A percentile compares a stretch with the other conserved stretches of the same genome.
phyloP scores from a whole-genome alignment of 2,888 invertebrate genomes.

The Sinodicranocentrus sp. region DNA sequence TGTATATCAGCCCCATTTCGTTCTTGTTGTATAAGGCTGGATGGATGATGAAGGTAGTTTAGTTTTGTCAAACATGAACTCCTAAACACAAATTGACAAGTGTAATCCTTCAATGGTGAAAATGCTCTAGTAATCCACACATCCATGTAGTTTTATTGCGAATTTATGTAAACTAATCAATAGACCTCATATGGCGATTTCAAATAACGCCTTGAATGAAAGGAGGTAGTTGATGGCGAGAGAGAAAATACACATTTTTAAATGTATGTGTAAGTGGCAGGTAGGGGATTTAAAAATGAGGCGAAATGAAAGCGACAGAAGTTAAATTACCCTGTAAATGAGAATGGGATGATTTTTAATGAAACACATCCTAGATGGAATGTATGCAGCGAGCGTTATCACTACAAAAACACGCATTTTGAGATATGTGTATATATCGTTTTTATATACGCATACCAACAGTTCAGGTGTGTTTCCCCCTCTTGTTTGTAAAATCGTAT shows the following conservation, averaged over 20 bases:
- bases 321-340: conserved; percentile 64
- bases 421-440: background rate
- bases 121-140: background rate
- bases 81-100: background rate
- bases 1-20: too few relatives aligned
- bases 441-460: background rate
- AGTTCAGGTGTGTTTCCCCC: conserved; percentile 17
- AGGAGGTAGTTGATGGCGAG: background rate
- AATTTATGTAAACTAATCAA: conserved; percentile 26
- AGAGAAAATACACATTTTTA: background rate
- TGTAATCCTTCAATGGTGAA: background rate
- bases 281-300: conserved; percentile 14
- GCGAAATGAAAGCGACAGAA: conserved; percentile 52
- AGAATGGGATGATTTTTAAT: conserved; percentile 61
- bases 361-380: conserved; percentile 24
- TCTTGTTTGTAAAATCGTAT: conserved; percentile 64
- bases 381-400: conserved; percentile 14
- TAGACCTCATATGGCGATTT: conserved; percentile 1
- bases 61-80: conserved; percentile 5
- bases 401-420: background rate
- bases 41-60: too few relatives aligned
- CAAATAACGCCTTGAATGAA: background rate
- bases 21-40: too few relatives aligned
- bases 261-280: conserved; percentile 20
- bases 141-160: background rate